A percentile compares a stretch with the other conserved stretches of the same genome.
Evolutionary conservation across 2,888 invertebrate genomes (phyloP).

Genomic region (Parasteatoda lunata): DNA sequence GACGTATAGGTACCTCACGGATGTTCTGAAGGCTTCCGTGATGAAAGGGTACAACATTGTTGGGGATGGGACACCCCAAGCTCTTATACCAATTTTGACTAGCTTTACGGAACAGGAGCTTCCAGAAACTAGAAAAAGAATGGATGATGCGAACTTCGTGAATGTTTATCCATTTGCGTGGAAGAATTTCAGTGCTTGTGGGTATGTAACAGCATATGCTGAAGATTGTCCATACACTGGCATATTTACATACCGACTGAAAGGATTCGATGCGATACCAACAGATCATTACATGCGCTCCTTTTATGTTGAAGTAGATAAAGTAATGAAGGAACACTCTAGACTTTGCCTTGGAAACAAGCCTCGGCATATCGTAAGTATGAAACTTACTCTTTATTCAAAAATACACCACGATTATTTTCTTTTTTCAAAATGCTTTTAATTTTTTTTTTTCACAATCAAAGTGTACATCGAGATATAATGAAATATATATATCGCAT

Average conservation of each 20-base stretch:
- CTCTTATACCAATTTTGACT: conserved; percentile 89
- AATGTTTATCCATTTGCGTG: conserved; percentile 90
- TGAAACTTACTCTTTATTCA: neutral
- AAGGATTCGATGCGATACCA: conserved; percentile 87
- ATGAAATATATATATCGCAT: too few relatives aligned
- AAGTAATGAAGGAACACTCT: conserved; percentile 78
- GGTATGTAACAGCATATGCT: conserved; percentile 82
- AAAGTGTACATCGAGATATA: too few relatives aligned
- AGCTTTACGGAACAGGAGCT: conserved; percentile 86
- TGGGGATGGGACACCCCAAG: conserved; percentile 81
- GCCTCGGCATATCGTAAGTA: conserved; percentile 82
- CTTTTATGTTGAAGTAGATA: conserved; percentile 82
- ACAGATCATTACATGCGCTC: conserved; percentile 93
- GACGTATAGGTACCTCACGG: conserved; percentile 81
- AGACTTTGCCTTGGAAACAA: conserved; percentile 82
- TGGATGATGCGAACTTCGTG: conserved; percentile 79
- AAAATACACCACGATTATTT: too few relatives aligned
- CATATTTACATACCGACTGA: conserved; percentile 91
- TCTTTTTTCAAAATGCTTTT: too few relatives aligned
- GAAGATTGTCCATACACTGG: conserved; percentile 90
- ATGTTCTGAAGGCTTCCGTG: conserved; percentile 79
- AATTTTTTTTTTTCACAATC: too few relatives aligned
- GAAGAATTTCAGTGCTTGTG: conserved; percentile 79
- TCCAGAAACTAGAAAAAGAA: conserved; percentile 86
- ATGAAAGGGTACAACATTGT: conserved; percentile 87